Conservation (phyloP, 1,140 invertebrate genomes). For the Drosophila lacertosa region DNA sequence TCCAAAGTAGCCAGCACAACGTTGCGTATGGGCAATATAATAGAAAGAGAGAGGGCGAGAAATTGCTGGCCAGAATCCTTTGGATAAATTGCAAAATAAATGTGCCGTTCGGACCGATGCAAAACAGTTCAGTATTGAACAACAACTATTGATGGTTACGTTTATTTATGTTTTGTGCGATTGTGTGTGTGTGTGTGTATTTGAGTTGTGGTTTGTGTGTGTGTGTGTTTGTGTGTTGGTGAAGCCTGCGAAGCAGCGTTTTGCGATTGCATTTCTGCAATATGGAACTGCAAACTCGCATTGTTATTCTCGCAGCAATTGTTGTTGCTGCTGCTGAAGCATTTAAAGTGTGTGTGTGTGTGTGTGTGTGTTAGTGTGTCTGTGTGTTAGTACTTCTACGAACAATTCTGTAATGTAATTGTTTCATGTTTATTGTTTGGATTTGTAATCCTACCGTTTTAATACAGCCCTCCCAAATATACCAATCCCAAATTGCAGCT, state of each 20-base stretch:
- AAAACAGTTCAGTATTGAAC: conserved; percentile 62
- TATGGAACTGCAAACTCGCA: conserved; percentile 56
- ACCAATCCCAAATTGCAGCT: conserved; percentile 6
- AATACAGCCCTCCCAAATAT: conserved; percentile 36
- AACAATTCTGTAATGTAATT: conserved; percentile 38
- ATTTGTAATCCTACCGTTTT: conserved; percentile 57
- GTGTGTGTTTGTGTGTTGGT: conserved; percentile 1
- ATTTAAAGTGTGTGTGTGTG: conserved; percentile 22
- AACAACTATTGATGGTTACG: conserved; percentile 66
- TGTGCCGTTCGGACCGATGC: conserved; percentile 37
- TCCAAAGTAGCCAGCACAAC: not conserved
- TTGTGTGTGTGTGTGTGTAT: not conserved
- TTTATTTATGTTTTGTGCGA: conserved; percentile 64
- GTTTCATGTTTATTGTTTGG: conserved; percentile 74
- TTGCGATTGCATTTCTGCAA: conserved; percentile 66
- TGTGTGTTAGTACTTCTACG: not conserved
- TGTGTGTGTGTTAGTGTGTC: not conserved
- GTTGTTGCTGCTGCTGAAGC: conserved; percentile 34
- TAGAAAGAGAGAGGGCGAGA: conserved; percentile 1
- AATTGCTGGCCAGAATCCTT: conserved; percentile 16
- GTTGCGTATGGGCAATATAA: conserved; percentile 21
- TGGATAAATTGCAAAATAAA: conserved; percentile 60
- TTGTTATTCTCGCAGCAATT: conserved; percentile 59
- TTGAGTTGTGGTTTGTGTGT: conserved; percentile 5
- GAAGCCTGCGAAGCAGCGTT: conserved; percentile 66